Evolutionary conservation across 64 coral and sea anemone species (phyloP), one percentile per base, ranked within the genome.

Genomic region (Montipora efflorescens): DNA sequence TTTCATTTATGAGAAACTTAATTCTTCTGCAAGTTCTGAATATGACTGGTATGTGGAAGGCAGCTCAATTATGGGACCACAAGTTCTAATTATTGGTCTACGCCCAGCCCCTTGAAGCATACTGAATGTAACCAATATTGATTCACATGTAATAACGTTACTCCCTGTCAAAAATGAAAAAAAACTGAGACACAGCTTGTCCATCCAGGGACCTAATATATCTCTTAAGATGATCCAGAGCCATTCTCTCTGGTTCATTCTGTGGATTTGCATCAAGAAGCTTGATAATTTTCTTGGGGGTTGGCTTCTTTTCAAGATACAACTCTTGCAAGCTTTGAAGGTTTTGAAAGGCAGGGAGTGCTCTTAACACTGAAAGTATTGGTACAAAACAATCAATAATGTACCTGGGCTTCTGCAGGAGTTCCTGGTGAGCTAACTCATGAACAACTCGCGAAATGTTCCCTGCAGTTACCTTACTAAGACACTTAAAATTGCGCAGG

Each of bases 41-140:
- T 55, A 55, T 7, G 51, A 55, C 72, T 96, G 90, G 80, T 92
- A 96, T 14, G 95, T 93, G 11, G 90, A 92, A 18, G 95, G 95
- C 15, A 96, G 47, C 47, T 93, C 95, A 44, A 96, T 43, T 5
- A 82, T 45, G 19, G 90, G 95, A 77, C 90, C 90, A 93, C 95
- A 96, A 23, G 85, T 93, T 61, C 92, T 72, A 77, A 55, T 55
- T 55, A 55, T 55, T 55, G 90, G 90, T 55, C 86, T 87, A 66
- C 78, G 90, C 48, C 62, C 44, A 92, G 81, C 61, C 48, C 90
- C 78, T 76, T 72, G 58, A 57, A 88, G 46, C 73, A 70, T 89
- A 55, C 76, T 96, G 79, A 96, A 78, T 10, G 85, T 78, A 44
- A 96, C 66, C 90, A 3, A 55, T 5, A n/a, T n/a, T n/a, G n/a